phyloP scores from a whole-genome alignment of 2,113 vertebrate species.

The Podiceps cristatus region DNA sequence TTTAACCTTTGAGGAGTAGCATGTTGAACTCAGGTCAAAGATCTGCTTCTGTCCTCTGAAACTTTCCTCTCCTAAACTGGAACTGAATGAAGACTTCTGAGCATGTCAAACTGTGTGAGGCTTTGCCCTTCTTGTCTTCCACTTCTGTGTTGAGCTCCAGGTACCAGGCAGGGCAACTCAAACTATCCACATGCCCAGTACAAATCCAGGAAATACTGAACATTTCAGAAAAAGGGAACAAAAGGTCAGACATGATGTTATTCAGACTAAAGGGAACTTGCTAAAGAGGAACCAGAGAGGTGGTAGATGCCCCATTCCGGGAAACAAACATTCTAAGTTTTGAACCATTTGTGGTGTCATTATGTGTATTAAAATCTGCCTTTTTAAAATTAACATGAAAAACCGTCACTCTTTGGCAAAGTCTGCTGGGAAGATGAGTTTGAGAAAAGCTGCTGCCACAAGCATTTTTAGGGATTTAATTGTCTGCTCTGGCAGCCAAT shows the following conservation, averaged over 20 bases:
- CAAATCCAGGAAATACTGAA: background rate
- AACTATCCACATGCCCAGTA: background rate
- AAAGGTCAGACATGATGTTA: background rate
- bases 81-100: background rate
- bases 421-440: background rate
- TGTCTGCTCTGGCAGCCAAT: background rate
- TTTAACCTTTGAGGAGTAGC: background rate
- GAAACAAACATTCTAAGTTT: background rate
- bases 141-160: background rate
- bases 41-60: background rate
- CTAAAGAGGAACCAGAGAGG: too few relatives aligned
- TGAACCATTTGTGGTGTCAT: background rate
- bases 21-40: background rate
- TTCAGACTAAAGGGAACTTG: background rate
- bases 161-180: background rate
- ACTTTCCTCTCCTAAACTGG: background rate
- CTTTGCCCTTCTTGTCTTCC: background rate
- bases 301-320: too few relatives aligned
- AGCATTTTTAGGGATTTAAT: background rate
- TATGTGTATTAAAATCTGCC: background rate
- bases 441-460: background rate
- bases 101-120: background rate
- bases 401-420: background rate
- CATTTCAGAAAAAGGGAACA: background rate
- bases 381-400: background rate